A percentile compares a stretch with the other conserved stretches of the same genome.
Conservation (phyloP, 2,888 invertebrate genomes). For the Platycheirus albimanus region DNA sequence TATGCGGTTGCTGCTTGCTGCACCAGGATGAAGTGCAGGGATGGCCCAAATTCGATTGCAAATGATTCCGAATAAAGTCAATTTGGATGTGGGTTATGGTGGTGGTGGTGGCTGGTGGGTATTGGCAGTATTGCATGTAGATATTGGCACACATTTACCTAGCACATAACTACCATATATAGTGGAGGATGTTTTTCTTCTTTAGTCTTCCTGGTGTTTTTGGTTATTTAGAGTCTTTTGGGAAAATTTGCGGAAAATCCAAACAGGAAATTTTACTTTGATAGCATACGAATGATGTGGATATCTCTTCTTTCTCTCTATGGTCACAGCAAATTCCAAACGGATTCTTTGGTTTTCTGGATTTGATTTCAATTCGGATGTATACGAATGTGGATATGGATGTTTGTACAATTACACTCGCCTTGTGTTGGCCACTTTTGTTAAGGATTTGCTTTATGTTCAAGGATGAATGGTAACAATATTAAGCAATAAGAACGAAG, state of each 20-base stretch:
- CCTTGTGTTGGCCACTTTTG: slow-evolving; percentile 2
- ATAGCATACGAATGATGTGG: slow-evolving; percentile 52
- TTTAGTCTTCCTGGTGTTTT: slow-evolving; percentile 48
- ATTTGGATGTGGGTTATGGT: slow-evolving; percentile 53
- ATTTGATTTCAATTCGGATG: slow-evolving; percentile 47
- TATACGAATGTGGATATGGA: slow-evolving; percentile 17
- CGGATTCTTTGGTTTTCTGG: slow-evolving; percentile 45
- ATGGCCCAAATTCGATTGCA: slow-evolving; percentile 49
- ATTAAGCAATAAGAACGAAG: slow-evolving; percentile 11
- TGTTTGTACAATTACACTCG: background rate
- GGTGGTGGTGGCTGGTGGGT: background rate
- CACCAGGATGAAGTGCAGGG: background rate
- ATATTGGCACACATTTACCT: background rate
- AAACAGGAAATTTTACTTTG: slow-evolving; percentile 71
- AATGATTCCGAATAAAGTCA: slow-evolving; percentile 56
- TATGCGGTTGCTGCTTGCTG: slow-evolving; percentile 23
- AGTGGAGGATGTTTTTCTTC: slow-evolving; percentile 45
- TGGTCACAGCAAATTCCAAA: slow-evolving; percentile 55
- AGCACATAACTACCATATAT: background rate
- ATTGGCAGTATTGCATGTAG: background rate
- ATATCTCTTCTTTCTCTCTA: slow-evolving; percentile 10
- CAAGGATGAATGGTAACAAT: slow-evolving; percentile 8
- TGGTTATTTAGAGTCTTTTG: slow-evolving; percentile 62
- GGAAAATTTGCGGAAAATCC: slow-evolving; percentile 72
- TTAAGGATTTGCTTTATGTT: slow-evolving; percentile 3